Evolutionary conservation across 2,113 vertebrate species (phyloP).

Genomic region (Leiothrix lutea): DNA sequence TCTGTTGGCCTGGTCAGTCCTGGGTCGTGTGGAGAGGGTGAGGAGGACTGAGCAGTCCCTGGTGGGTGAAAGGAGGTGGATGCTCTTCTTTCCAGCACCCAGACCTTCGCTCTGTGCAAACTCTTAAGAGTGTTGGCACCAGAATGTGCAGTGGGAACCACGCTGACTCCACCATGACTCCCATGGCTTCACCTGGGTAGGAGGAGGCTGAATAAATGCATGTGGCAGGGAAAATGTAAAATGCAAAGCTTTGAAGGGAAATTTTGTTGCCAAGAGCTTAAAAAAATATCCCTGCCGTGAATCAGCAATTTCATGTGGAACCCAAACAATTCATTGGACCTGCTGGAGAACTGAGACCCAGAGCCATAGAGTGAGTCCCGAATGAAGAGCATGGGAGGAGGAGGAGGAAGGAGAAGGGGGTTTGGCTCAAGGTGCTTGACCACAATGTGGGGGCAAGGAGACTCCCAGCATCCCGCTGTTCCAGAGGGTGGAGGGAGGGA

Average conservation of each 20-base stretch:
- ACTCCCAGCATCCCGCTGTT: accelerated
- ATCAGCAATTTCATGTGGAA: neutral
- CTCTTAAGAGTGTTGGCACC: neutral
- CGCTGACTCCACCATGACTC: accelerated
- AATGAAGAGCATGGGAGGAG: neutral
- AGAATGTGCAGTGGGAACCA: neutral
- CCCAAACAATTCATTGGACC: neutral
- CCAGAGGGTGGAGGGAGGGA: neutral
- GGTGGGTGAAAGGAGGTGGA: neutral
- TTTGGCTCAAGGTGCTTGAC: neutral
- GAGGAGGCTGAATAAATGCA: neutral
- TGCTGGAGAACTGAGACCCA: neutral
- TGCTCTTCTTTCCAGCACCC: neutral
- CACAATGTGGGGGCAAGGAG: accelerated
- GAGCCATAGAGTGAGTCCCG: neutral
- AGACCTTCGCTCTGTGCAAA: neutral
- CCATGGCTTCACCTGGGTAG: neutral
- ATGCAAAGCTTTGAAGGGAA: neutral
- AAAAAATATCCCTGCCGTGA: neutral
- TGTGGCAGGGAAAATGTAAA: neutral
- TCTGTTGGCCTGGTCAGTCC: accelerated
- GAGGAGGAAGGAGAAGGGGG: neutral
- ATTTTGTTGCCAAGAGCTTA: neutral
- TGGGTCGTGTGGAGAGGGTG: accelerated
- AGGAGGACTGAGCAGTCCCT: accelerated